Base-by-base conservation (phyloP, 2,113 vertebrate species). In the Tinamus guttatus region DNA sequence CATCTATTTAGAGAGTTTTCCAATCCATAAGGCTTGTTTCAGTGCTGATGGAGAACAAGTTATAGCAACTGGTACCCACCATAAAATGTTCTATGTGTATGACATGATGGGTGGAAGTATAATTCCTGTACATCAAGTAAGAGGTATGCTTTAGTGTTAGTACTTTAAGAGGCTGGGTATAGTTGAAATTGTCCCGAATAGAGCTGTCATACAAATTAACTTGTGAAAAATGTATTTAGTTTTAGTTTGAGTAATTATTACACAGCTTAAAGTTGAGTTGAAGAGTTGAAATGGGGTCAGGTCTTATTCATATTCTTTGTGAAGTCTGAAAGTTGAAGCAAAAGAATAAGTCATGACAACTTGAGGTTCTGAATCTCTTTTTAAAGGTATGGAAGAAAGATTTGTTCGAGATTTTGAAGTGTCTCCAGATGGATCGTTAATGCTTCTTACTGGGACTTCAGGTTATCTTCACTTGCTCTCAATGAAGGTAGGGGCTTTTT, bases 31-130 rank as follows among this genome's bases (percentile, higher is more conserved):
- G 47, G 99, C 99, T 45, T 91, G 28, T 62, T 99, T 99, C 96
- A 99, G 98, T 81, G 81, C 94, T 20, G 98, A 98, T 64, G 99
- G 99, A 9, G 98, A 99, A 58, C 97, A 98, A 65, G 98, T 99
- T 95, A 98, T 99, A 92, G 99, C 99, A 74, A 99, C 99, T 4
- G 98, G 99, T 56, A 86, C 97, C 45, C 98, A 87, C 67, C 99
- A 99, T 94, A 99, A 98, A 67, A 97, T 99, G 95, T 99, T 99
- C 97, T 99, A 99, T 94, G 95, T 99, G 70, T 99, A 99, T 68
- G 98, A 99, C 94, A 99, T 99, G 99, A 98, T 99, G 97, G 98
- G 97, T 95, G 99, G 99, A 67, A 98, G 92, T 3, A 94, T 99
- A 56, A 97, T 96, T 87, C 99, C 99, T 5, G 97, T 99, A 7